Evolutionary conservation across 2,797 vertebrate genomes (phyloP).

Genomic region (Pantherophis vulpinus): DNA sequence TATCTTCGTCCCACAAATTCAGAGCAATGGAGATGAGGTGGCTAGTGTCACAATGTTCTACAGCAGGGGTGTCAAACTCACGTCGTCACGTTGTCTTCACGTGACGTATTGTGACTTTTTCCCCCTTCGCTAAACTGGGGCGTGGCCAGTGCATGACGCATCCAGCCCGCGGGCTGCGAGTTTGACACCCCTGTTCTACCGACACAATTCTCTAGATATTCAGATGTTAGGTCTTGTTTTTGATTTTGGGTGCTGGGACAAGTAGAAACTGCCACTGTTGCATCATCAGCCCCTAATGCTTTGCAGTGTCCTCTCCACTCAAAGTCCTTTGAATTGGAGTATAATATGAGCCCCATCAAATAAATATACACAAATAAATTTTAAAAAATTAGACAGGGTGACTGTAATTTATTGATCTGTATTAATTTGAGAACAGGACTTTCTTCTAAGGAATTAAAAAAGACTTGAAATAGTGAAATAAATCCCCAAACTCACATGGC

Average conservation of each 20-base stretch:
- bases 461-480: not conserved
- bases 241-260: not conserved
- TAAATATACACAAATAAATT: not conserved
- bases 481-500: not conserved
- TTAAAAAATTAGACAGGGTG: not conserved
- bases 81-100: no score
- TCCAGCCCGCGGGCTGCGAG: no score
- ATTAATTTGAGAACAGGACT: not conserved
- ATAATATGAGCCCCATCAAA: not conserved
- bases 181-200: not conserved
- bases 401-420: not conserved
- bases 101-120: no score
- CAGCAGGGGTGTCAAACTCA: not conserved
- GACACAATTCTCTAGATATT: not conserved
- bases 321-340: not conserved
- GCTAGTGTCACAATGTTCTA: not conserved
- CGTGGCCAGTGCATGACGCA: no score
- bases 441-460: not conserved
- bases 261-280: not conserved
- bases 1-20: not conserved
- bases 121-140: no score
- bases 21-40: not conserved
- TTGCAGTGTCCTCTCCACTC: not conserved
- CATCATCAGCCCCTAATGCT: not conserved
- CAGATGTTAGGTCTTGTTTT: not conserved